Conservation (phyloP, 2,888 invertebrate genomes). For the Yponomeuta cagnagella region DNA sequence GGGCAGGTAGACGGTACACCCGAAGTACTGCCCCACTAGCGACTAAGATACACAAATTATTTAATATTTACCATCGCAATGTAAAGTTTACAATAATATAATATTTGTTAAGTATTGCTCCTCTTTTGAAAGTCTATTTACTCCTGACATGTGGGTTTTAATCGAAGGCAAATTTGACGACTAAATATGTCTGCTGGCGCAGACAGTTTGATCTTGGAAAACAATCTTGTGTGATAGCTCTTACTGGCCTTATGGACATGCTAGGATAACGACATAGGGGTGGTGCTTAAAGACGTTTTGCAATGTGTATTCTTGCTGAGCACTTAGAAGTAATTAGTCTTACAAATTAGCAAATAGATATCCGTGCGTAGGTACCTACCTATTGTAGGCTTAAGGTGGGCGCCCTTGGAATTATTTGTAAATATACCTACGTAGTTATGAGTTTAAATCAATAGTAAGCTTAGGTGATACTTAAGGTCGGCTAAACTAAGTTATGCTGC, state of each 20-base stretch:
- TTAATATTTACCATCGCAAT: constrained; percentile 71
- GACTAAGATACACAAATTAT: constrained; percentile 69
- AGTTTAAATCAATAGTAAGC: too few relatives aligned
- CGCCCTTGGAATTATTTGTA: neutral
- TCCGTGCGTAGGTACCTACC: neutral
- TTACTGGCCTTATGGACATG: neutral
- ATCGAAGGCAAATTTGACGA: constrained; percentile 67
- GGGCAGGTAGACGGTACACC: constrained; percentile 45
- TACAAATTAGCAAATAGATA: neutral
- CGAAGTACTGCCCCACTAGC: constrained; percentile 40
- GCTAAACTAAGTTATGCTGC: too few relatives aligned
- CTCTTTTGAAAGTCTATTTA: constrained; percentile 68
- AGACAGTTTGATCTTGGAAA: constrained; percentile 9
- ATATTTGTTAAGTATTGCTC: constrained; percentile 71
- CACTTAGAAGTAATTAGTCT: neutral
- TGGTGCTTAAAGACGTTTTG: too few relatives aligned
- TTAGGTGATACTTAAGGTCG: too few relatives aligned
- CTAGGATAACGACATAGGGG: neutral
- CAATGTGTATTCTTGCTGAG: neutral
- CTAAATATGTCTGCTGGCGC: constrained; percentile 32
- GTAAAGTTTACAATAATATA: constrained; percentile 72
- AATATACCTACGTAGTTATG: neutral
- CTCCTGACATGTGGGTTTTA: constrained; percentile 63
- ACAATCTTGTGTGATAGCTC: constrained; percentile 12
- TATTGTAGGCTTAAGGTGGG: neutral